Conservation (phyloP, 2,113 vertebrate genomes). For the Melanerpes aurifrons region DNA sequence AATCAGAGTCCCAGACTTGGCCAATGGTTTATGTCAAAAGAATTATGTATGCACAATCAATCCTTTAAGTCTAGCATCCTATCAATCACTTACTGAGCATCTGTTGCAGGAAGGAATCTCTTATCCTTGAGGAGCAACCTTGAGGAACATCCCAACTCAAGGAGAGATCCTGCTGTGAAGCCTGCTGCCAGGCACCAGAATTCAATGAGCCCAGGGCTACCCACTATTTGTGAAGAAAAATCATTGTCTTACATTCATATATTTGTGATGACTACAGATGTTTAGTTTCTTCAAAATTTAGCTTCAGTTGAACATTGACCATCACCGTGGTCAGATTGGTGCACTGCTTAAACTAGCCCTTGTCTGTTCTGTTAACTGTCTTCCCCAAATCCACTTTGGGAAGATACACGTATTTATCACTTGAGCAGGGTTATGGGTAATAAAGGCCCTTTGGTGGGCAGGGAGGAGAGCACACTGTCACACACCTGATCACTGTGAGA, state of each 20-base stretch:
- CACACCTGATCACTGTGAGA: neutral
- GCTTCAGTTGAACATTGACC: neutral
- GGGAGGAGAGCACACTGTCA: too few relatives aligned
- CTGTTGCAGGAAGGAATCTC: neutral
- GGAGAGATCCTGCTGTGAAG: neutral
- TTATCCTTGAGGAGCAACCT: neutral
- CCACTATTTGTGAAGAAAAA: neutral
- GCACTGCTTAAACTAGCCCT: too few relatives aligned
- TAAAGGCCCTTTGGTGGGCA: too few relatives aligned
- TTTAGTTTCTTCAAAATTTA: neutral
- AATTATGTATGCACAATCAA: neutral
- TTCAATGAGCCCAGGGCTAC: neutral
- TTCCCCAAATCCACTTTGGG: too few relatives aligned
- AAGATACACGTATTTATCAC: too few relatives aligned
- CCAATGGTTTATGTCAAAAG: neutral
- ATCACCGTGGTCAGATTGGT: neutral
- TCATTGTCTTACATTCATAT: neutral
- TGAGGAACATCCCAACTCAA: neutral
- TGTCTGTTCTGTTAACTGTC: too few relatives aligned
- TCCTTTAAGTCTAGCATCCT: neutral
- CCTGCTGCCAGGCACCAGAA: neutral
- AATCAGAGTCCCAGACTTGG: neutral
- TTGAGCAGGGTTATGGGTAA: too few relatives aligned
- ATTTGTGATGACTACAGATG: neutral
- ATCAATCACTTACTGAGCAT: neutral